Evolutionary conservation across 2,113 vertebrate species (phyloP).

Genomic region (Boulengeromyrus knoepffleri): DNA sequence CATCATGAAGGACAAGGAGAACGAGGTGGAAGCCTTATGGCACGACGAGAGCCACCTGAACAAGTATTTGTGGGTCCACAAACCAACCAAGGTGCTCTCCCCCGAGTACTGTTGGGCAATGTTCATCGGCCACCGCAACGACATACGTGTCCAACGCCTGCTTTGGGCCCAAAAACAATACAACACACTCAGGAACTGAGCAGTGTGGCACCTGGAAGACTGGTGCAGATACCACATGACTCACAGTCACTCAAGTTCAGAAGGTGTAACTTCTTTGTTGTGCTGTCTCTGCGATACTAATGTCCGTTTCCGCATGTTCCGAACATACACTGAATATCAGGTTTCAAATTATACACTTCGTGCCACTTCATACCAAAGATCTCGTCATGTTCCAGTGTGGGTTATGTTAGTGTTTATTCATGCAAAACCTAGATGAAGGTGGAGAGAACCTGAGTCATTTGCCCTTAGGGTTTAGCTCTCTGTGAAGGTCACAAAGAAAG

Average conservation of each 20-base stretch:
- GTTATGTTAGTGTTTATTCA: not conserved
- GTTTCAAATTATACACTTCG: not conserved
- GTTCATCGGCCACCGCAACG: conserved; percentile 27
- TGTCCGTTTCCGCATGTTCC: not conserved
- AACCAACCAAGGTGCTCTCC: conserved; percentile 65
- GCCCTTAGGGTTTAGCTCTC: not conserved
- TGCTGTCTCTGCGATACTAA: too few relatives aligned
- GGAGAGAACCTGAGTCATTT: not conserved
- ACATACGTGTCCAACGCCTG: conserved; percentile 41
- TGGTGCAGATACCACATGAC: not conserved
- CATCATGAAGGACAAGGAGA: conserved; percentile 53
- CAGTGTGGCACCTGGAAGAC: not conserved
- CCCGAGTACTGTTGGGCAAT: conserved; percentile 70
- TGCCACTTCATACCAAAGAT: not conserved
- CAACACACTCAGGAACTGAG: conserved; percentile 24
- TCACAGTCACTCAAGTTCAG: not conserved
- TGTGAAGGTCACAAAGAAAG: not conserved
- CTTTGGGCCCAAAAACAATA: conserved; percentile 53
- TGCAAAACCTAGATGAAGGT: not conserved
- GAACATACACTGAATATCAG: not conserved
- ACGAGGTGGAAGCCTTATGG: conserved; percentile 64
- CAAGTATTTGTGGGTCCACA: conserved; percentile 61
- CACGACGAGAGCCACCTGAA: conserved; percentile 74
- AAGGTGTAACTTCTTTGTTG: not conserved
- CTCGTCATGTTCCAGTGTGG: not conserved